Evolutionary conservation across 1,140 invertebrate genomes (phyloP), one percentile per base, ranked within the genome.

Genomic region (Caenorhabditis elegans): DNA sequence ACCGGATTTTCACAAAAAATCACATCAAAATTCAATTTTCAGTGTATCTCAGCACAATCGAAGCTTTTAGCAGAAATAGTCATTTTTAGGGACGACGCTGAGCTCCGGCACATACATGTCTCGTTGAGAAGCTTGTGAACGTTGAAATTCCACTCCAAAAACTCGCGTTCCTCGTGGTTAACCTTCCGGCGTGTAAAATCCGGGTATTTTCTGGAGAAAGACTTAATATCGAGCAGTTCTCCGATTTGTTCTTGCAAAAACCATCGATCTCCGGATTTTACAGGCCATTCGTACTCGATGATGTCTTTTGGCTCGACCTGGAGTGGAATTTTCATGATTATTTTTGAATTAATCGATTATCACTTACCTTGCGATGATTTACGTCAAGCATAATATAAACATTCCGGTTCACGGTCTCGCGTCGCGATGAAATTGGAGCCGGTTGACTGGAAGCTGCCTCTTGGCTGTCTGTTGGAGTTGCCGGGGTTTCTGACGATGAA

Each of bases 181-280:
- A 70, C 60, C 22, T 70, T 70, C 8, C 60, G 60, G 1, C 60
- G 60, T 3, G 60, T 22, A n/a, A 70, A 70, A 39, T 70, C 60
- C 2, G 60, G 60, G 10, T 70, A 70, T 70, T 70, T 70, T 39
- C 60, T 2, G 0, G 60, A 70, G n/a, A 70, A 70, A 5, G 34
- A 43, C 26, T 70, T 70, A 39, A 83, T 78, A 10, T 79, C 55
- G 19, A 83, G 55, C 28, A 83, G 15, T 31, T 83, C 82, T n/a
- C 76, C 82, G 24, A 83, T 76, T 79, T 83, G 82, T 49, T 83
- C 82, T 39, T 83, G 82, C 6, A 83, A 48, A 43, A 83, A 83
- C 55, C 55, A 83, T 36, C 65, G 28, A 26, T 83, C 82, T 8
- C 77, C 55, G 11, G 76, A 79, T 49, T 83, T 83, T 11, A 31